These are phyloP conservation scores for Calameuta pallipes DNA, from an alignment of 2,888 invertebrate species.

Conservation along the genomic window DNA sequence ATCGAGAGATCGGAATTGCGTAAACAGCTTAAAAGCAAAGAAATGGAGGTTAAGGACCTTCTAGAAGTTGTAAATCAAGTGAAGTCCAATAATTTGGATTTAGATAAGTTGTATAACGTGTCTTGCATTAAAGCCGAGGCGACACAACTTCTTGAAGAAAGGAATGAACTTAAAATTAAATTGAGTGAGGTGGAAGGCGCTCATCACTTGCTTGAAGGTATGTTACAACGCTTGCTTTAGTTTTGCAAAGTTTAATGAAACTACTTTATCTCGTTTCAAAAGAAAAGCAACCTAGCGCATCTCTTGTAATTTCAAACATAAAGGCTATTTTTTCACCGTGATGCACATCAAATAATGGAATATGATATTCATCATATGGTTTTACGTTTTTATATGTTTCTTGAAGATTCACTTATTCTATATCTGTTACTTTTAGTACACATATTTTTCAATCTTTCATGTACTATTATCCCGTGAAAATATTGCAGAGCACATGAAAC, in stretches of 20 bases:
- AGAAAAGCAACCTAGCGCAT: not conserved
- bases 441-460: not conserved
- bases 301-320: not conserved
- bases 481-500: slow-evolving; percentile 62
- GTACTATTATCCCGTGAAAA: not conserved
- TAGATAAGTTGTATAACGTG: slow-evolving; percentile 69
- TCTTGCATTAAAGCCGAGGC: slow-evolving; percentile 73
- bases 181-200: slow-evolving; percentile 63
- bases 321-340: not conserved
- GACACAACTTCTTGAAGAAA: slow-evolving; percentile 69
- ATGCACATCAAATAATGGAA: not conserved
- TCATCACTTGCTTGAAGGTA: slow-evolving; percentile 65
- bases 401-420: not conserved
- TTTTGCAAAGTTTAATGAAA: not conserved
- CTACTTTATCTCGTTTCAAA: not conserved
- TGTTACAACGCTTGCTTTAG: slow-evolving; percentile 8
- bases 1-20: slow-evolving; percentile 45
- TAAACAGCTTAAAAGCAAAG: slow-evolving; percentile 53
- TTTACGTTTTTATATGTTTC: not conserved
- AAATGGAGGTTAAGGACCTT: slow-evolving; percentile 56
- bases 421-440: not conserved
- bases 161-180: slow-evolving; percentile 61
- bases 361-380: not conserved
- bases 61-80: slow-evolving; percentile 52
- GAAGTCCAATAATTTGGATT: slow-evolving; percentile 55